Base-by-base conservation (phyloP, 1,140 invertebrate genomes). In the Babylonia areolata region DNA sequence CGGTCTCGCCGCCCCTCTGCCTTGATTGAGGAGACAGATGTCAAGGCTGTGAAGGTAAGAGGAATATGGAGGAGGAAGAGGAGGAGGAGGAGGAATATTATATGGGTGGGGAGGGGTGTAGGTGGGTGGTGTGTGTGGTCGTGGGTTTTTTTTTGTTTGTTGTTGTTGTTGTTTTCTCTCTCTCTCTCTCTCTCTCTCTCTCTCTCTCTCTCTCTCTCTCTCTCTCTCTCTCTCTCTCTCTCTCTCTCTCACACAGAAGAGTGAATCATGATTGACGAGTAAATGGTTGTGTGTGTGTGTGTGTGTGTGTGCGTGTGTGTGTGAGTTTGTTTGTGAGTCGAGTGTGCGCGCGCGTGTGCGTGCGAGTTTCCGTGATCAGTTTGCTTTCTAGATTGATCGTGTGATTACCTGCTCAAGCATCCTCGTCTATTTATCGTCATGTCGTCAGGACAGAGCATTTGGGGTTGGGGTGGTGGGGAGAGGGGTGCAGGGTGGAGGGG, bases 1-100 rank as follows among this genome's bases (percentile, higher is more conserved):
- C 85, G 91, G 42, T 87, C 88, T 17, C 81, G 91, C 6, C 82
- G 91, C 33, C 91, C 90, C 15, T 92, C 91, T 2, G 89, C 90
- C 73, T 81, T 89, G 37, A 89, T 92, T n/a, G 87, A 87, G 71
- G 90, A 92, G 85, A 87, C 81, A 33, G 90, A 91, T 37, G 89
- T 91, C 23, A 88, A 90, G 84, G 88, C 89, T 46, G 86, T 88
- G 28, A 88, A 87, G 86, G 87, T 86, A 71, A 87, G 83, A n/a
- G 5, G 58, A 23, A 23, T 5, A 2, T 23, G 17, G 58, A 64
- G 58, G 58, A 23, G 58, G 17, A n/a, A n/a, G 58, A 23, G 58
- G 23, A 6, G 58, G 28, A 23, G 23, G 58, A 64, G 58, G 20
- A 20, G 28, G 58, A n/a, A 64, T 64, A n/a, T n/a, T 5, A 23